Evolutionary conservation across 2,888 invertebrate genomes (phyloP).

Genomic region (Drosophila neutralis): DNA sequence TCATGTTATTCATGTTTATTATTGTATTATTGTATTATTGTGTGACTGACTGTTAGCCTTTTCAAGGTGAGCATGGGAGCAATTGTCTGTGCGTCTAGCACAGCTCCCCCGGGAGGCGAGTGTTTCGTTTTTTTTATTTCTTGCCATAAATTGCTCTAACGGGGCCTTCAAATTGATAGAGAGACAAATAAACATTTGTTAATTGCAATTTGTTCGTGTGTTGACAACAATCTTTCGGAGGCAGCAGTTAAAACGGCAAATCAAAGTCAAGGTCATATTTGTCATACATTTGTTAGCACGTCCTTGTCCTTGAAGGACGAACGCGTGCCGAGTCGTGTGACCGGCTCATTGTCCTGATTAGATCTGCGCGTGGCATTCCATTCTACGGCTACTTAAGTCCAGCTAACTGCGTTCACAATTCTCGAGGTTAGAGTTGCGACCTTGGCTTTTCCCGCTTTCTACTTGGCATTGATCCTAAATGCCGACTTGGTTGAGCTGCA

Average conservation of each 20-base stretch:
- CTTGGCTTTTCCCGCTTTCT: slow-evolving; percentile 32
- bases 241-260: slow-evolving; percentile 27
- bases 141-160: slow-evolving; percentile 46
- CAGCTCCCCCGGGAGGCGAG: slow-evolving; percentile 44
- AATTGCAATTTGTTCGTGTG: background rate
- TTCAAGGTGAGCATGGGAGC: slow-evolving; percentile 55
- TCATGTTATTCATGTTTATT: slow-evolving; percentile 22
- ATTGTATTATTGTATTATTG: background rate
- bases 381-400: slow-evolving; percentile 25
- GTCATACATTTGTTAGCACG: slow-evolving; percentile 16
- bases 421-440: slow-evolving; percentile 17
- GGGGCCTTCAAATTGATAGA: slow-evolving; percentile 32
- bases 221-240: slow-evolving; percentile 21
- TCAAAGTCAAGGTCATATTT: slow-evolving; percentile 38
- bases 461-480: slow-evolving; percentile 5
- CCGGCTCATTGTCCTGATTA: slow-evolving; percentile 28
- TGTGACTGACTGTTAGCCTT: slow-evolving; percentile 13
- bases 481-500: background rate
- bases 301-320: slow-evolving; percentile 39
- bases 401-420: slow-evolving; percentile 13
- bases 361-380: slow-evolving; percentile 39
- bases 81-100: slow-evolving; percentile 9
- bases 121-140: background rate
- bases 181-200: slow-evolving; percentile 4
- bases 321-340: slow-evolving; percentile 51